Percentiles rank a stretch among this genome's conserved stretches.
Conservation (phyloP, 2,113 vertebrate species). For the Heterocephalus glaber region DNA sequence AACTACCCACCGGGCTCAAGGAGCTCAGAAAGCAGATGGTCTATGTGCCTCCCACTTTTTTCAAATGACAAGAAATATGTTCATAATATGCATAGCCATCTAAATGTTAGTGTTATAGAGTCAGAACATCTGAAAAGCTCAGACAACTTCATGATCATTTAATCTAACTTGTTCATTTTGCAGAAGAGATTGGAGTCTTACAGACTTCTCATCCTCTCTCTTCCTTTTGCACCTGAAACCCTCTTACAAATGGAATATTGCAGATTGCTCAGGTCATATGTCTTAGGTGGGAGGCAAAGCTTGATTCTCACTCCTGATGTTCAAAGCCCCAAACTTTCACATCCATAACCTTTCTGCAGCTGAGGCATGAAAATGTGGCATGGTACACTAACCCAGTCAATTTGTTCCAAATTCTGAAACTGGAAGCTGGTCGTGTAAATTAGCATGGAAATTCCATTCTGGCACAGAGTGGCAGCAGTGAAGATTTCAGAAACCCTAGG, state of each 20-base stretch:
- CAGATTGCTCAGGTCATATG: background rate
- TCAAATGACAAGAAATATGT: slow-evolving; percentile 26
- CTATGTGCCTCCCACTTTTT: background rate
- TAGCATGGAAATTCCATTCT: background rate
- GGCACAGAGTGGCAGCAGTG: background rate
- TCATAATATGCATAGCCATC: background rate
- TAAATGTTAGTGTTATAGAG: background rate
- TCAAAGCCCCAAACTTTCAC: background rate
- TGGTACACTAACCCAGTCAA: background rate
- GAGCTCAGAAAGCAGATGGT: slow-evolving; percentile 2
- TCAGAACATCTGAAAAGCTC: background rate
- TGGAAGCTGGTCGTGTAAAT: background rate
- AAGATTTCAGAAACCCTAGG: background rate
- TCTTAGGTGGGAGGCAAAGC: background rate
- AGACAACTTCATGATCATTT: background rate
- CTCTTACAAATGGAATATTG: background rate
- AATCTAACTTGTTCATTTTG: background rate
- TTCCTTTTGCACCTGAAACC: background rate
- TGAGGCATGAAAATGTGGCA: background rate
- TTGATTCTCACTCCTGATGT: background rate
- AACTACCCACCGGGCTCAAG: background rate
- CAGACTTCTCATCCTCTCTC: background rate
- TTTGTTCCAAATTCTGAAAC: background rate
- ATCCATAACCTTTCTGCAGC: background rate
- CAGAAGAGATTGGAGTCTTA: background rate